Evolutionary conservation across 2,113 vertebrate species (phyloP), one percentile per base, ranked within the genome.

Genomic region (Dipodomys merriami): DNA sequence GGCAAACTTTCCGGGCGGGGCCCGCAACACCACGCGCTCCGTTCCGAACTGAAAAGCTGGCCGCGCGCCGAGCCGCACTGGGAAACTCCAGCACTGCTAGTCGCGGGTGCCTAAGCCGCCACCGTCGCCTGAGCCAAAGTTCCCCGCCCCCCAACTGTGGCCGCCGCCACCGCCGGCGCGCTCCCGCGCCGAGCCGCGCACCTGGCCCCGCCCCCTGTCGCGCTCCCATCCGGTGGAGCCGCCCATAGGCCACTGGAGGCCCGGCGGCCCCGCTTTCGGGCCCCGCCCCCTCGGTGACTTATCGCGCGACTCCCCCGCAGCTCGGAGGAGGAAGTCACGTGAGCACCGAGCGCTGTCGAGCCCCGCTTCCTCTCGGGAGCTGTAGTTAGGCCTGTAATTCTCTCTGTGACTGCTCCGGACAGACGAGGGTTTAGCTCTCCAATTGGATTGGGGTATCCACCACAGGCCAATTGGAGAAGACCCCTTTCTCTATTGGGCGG

Each of bases 111-210:
- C 90, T 35, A 79, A 94, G 67, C 90, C 30, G 64, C 79, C 95
- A 74, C 93, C 12, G 87, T 67, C 78, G 74, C 79, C 85, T 76
- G 27, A 44, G 22, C 62, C 57, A 35, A 93, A 9, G 64, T 20
- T 86, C 96, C 96, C 97, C 96, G 94, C 96, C 91, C 91, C 89
- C 88, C 95, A 93, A 93, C 96, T 90, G 91, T 74, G 68, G 96
- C 97, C 98, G 96, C 97, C 97, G 95, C 98, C 73, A 20, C 78
- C n/a, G 74, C 79, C 46, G 29, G 96, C 87, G 88, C 94, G 93
- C 95, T 88, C 95, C 81, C 83, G 91, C 83, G 30, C 91, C 60
- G 20, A 1, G 71, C 89, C 23, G 69, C 93, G 83, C 93, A 46
- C 71, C 93, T 44, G 33, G 16, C 73, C 94, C 73, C 81, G 35